Percentiles rank a stretch among this genome's conserved stretches.
phyloP scores from a whole-genome alignment of 2,113 vertebrate genomes.

The Rhipidura dahli region DNA sequence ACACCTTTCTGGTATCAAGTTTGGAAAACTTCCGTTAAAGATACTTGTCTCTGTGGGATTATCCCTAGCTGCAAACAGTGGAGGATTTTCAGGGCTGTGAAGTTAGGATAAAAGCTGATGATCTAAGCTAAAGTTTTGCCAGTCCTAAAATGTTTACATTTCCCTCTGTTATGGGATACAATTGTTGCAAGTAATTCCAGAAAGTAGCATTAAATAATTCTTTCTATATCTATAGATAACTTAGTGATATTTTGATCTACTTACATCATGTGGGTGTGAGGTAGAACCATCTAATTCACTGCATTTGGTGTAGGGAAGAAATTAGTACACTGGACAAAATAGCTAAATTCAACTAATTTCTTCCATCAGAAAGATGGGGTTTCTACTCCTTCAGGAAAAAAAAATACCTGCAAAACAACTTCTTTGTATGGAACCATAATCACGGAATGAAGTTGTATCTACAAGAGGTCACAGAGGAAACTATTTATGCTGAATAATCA shows the following conservation, averaged over 20 bases:
- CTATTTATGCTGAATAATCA: background rate
- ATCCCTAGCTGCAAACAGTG: background rate
- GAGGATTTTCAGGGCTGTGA: background rate
- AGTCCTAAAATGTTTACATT: background rate
- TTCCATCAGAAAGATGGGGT: background rate
- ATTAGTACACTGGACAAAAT: background rate
- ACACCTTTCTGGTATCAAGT: background rate
- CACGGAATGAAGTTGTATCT: background rate
- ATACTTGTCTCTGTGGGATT: background rate
- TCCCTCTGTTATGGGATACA: background rate
- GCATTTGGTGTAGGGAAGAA: background rate
- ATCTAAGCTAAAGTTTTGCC: background rate
- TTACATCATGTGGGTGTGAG: rapidly evolving
- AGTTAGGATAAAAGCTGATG: background rate
- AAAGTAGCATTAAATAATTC: background rate
- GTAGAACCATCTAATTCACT: background rate
- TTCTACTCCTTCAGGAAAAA: background rate
- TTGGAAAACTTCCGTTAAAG: background rate
- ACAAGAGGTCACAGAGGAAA: background rate
- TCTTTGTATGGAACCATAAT: background rate
- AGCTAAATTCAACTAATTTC: background rate
- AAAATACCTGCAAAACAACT: background rate
- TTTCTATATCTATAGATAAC: background rate
- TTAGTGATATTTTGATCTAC: background rate
- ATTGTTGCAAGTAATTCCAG: background rate